Evolutionary conservation across 1,140 invertebrate genomes (phyloP).

Genomic region (Eumaeus atala): DNA sequence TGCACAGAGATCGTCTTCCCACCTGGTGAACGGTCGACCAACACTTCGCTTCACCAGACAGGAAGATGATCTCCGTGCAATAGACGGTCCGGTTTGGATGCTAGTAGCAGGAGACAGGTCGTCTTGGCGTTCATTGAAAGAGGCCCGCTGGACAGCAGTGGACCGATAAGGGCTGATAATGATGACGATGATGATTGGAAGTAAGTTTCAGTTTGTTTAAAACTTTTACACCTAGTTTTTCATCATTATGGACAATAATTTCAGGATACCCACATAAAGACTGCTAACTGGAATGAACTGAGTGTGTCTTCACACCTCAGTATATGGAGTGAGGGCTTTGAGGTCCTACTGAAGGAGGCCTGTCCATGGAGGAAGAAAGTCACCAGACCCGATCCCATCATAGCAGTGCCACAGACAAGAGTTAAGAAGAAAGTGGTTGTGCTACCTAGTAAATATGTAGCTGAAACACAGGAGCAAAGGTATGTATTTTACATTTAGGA

Average conservation of each 20-base stretch:
- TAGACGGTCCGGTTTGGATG: no score
- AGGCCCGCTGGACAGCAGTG: no score
- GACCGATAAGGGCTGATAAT: no score
- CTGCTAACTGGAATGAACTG: constrained; percentile 45
- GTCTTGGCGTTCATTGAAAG: no score
- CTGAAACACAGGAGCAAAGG: constrained; percentile 60
- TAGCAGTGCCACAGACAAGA: constrained; percentile 32
- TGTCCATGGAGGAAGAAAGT: constrained; percentile 47
- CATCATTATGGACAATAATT: constrained; percentile 1
- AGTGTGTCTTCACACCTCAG: constrained; percentile 50
- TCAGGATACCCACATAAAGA: constrained; percentile 40
- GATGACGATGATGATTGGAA: no score
- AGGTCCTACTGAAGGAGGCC: constrained; percentile 28
- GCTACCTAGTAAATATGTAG: constrained; percentile 49
- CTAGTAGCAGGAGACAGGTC: no score
- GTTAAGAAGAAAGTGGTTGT: constrained; percentile 49
- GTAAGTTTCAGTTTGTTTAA: no score
- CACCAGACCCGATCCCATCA: constrained; percentile 40
- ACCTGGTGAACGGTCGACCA: no score
- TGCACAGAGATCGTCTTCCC: no score
- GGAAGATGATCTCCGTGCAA: no score
- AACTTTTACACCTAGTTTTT: no score
- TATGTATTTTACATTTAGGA: constrained; percentile 25
- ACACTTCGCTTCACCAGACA: no score
- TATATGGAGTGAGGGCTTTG: constrained; percentile 53